Evolutionary conservation across 2,888 invertebrate genomes (phyloP), one percentile per base, ranked within the genome.

Genomic region (Nasonia oneida): DNA sequence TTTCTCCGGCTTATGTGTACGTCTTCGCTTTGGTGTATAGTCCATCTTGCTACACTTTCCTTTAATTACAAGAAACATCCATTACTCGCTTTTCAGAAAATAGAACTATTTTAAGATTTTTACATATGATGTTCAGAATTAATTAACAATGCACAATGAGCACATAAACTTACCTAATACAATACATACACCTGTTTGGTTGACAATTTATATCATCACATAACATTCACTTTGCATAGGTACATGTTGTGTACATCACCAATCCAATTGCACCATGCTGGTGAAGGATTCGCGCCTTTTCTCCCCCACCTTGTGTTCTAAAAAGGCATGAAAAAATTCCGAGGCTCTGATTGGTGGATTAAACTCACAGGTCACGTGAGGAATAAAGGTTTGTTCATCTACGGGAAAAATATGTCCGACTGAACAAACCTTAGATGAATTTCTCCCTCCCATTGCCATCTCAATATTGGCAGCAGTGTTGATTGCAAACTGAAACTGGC

Each of bases 1-100:
- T 73, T 64, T 29, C 71, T 87, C 86, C 53, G 57, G 78, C 39
- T 88, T 84, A 33, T 50, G 39, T n/a, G 10, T 39, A 53, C 88
- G 83, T 82, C 74, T 88, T 84, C 87, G 74, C 85, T 87, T 89
- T 80, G 89, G 88, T 15, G 89, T 89, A 76, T 86, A 89, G 81
- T 89, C 89, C 89, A 89, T 89, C 67, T 71, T 81, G 79, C 3
- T 42, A n/a, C n/a, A 6, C 3, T 61, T 61, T 6, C 47, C 6
- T 71, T 10, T 10, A 71, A 39, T 18, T 1, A 71, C 12, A 14
- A 70, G 1, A 70, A 70, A 15, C 37, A 70, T 37, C 37, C 5
- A 67, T 67, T 14, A 67, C 12, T 47, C 1, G 47, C 47, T 47
- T 47, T 29, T 14, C 4, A 64, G 10, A 14, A 4, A 67, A 67